phyloP scores from a whole-genome alignment of 2,797 vertebrate species.

The Lagorchestes hirsutus region DNA sequence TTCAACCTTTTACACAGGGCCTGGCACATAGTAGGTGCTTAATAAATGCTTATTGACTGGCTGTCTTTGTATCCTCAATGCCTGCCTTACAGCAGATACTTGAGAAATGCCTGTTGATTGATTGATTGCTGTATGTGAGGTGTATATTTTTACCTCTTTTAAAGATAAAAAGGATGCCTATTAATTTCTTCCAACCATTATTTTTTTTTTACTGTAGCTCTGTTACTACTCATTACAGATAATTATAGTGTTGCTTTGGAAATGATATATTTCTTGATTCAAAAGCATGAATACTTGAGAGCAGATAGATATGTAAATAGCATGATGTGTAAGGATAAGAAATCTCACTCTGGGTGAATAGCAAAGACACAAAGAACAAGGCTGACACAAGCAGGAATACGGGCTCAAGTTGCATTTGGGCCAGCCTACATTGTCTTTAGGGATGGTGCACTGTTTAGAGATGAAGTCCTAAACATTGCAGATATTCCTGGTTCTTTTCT shows the following conservation, averaged over 20 bases:
- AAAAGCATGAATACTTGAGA: constrained; percentile 74
- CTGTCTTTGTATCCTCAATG: background rate
- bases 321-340: constrained; percentile 75
- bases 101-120: background rate
- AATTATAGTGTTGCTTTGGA: constrained; percentile 76
- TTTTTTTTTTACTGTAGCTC: constrained; percentile 66
- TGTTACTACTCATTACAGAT: constrained; percentile 72
- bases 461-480: background rate
- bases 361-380: constrained; percentile 72
- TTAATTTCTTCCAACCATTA: constrained; percentile 74
- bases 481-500: constrained; percentile 4
- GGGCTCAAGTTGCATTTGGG: background rate
- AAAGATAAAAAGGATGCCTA: constrained; percentile 56
- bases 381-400: background rate
- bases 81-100: background rate
- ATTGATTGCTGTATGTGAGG: background rate
- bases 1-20: background rate
- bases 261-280: constrained; percentile 79
- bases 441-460: background rate
- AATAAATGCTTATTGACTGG: background rate
- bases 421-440: background rate
- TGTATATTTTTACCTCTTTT: constrained; percentile 6
- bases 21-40: background rate
- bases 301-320: constrained; percentile 77
- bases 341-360: constrained; percentile 79